Evolutionary conservation across 1,140 invertebrate species (phyloP), one percentile per base, ranked within the genome.

Genomic region (Drosophila sp.): DNA sequence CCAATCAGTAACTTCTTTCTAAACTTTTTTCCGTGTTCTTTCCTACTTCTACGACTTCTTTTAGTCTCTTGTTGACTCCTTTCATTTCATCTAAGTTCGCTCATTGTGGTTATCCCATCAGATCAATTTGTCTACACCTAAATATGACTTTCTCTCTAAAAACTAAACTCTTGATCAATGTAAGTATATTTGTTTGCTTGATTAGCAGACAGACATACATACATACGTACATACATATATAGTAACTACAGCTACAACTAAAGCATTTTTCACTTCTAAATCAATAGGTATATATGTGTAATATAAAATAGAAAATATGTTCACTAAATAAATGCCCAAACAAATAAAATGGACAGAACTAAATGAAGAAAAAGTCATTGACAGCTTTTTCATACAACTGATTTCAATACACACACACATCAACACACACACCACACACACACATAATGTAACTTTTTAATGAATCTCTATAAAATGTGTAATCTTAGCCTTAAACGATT

Each of bases 401-500:
- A 50, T 27, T 50, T 50, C 23, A 3, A 47, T 5, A 47, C 41
- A 47, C 1, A 47, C 17, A 47, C 44, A 25, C 17, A 44, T 23
- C 7, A 4, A 47, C 17, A 50, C 44, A 50, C 44, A 23, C 44
- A 50, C 7, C 25, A 4, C 25, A 3, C 23, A 44, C n/a, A 44
- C 17, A 44, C n/a, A 44, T 1, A 44, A n/a, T 44, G 4, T 50
- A 50, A 27, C 44, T 50, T 50, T 50, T 50, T 25, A 50, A 50
- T 50, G 8, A 50, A 50, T 50, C 44, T 50, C 62, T 38, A 68
- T 17, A 38, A 57, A 65, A 70, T 60, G 64, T 61, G 61, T 70
- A 65, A 50, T 47, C 17, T 58, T 35, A 58, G 56, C 56, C 56
- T 58, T 58, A 58, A 65, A 60, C 77, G 61, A 77, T 77, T 58